Conservation (phyloP, 2,888 invertebrate species). For the Podabrus alpinus region DNA sequence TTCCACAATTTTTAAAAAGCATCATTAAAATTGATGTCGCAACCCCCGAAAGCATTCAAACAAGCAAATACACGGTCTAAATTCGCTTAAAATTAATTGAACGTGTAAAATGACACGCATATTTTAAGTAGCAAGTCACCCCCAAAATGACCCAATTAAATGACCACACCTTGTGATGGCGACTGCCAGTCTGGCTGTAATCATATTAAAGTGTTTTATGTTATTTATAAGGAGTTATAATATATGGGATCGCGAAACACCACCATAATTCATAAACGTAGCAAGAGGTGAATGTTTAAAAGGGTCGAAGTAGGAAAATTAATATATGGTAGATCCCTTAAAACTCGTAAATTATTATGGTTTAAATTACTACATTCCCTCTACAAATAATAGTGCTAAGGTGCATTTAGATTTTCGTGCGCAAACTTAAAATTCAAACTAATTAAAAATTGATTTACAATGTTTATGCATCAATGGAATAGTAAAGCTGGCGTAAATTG, state of each 20-base stretch:
- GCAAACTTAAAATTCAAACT: not conserved
- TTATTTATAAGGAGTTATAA: conserved; percentile 19
- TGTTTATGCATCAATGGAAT: not conserved
- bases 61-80: not conserved
- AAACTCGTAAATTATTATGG: conserved; percentile 22
- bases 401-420: not conserved
- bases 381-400: not conserved
- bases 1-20: not conserved
- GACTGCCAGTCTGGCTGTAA: conserved; percentile 19
- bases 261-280: conserved; percentile 24
- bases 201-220: conserved; percentile 25
- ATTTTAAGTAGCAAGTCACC: conserved; percentile 5
- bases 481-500: too few species aligned
- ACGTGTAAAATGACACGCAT: conserved; percentile 1
- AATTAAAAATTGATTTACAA: not conserved
- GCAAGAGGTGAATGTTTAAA: conserved; percentile 26
- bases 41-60: not conserved
- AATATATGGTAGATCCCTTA: conserved; percentile 26
- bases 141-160: conserved; percentile 32
- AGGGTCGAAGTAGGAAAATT: conserved; percentile 29
- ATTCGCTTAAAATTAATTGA: not conserved
- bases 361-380: conserved; percentile 11
- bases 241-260: conserved; percentile 24
- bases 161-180: conserved; percentile 27
- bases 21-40: not conserved